Evolutionary conservation across 2,888 invertebrate genomes (phyloP).

Genomic region (Patella depressa): DNA sequence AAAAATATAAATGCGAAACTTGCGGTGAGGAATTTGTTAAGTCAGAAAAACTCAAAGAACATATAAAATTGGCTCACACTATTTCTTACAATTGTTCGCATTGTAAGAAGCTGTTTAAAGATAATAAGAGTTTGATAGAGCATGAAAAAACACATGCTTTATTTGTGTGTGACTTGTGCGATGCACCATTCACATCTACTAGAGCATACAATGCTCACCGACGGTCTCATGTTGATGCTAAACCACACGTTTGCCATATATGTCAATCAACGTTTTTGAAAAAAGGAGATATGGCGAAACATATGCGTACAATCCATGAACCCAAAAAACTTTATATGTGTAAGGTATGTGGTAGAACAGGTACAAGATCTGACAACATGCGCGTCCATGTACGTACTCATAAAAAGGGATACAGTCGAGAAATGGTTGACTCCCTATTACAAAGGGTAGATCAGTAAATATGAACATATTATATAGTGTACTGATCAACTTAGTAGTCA

Average conservation of each 20-base stretch:
- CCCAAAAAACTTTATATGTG: constrained; percentile 47
- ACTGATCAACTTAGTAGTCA: too few relatives aligned
- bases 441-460: constrained; percentile 14
- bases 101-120: constrained; percentile 37
- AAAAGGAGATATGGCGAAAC: constrained; percentile 54
- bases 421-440: constrained; percentile 18
- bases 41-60: constrained; percentile 33
- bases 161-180: constrained; percentile 42
- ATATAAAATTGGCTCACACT: constrained; percentile 33
- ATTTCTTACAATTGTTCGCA: constrained; percentile 37
- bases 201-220: constrained; percentile 50
- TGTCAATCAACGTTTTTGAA: constrained; percentile 53
- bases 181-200: constrained; percentile 41
- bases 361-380: constrained; percentile 55
- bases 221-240: constrained; percentile 45
- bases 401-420: constrained; percentile 30
- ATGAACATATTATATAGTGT: too few relatives aligned
- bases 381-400: constrained; percentile 47
- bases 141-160: constrained; percentile 35
- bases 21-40: constrained; percentile 34
- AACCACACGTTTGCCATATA: constrained; percentile 45
- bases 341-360: constrained; percentile 50
- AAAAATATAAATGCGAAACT: constrained; percentile 25
- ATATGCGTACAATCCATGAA: constrained; percentile 52
- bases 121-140: constrained; percentile 31